Percentiles rank a stretch among this genome's conserved stretches.
These are phyloP conservation scores for Laticauda colubrina DNA, from an alignment of 2,113 vertebrate species.

Conservation along the genomic window DNA sequence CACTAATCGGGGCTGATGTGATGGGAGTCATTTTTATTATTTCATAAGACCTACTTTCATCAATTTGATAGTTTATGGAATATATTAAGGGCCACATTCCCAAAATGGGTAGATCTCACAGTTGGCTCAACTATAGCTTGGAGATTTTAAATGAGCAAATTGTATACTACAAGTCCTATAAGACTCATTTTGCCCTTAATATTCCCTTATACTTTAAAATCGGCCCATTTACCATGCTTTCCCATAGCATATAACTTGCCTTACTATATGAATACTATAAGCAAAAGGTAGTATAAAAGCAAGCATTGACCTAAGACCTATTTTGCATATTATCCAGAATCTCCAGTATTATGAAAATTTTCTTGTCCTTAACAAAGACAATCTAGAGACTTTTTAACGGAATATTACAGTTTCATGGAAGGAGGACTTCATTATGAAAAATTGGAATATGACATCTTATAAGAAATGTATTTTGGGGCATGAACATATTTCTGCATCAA, in stretches of 20 bases:
- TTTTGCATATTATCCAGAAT: neutral
- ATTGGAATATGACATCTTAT: neutral
- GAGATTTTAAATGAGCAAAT: neutral
- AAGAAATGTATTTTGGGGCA: neutral
- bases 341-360: neutral
- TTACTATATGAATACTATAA: neutral
- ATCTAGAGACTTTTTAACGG: neutral
- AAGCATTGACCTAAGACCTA: neutral
- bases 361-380: neutral
- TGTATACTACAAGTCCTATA: neutral
- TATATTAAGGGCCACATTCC: neutral
- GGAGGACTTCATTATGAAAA: neutral
- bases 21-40: neutral
- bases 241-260: neutral
- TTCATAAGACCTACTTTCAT: neutral
- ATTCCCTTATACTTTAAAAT: neutral
- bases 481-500: neutral
- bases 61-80: neutral
- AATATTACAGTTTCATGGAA: neutral
- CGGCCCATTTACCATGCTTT: neutral
- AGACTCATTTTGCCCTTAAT: neutral
- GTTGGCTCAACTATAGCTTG: neutral
- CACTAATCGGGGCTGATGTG: neutral
- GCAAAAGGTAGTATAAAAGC: neutral
- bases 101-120: neutral